These are phyloP conservation scores for Illadopsis cleaveri DNA, from an alignment of 2,113 vertebrate genomes.

Conservation along the genomic window DNA sequence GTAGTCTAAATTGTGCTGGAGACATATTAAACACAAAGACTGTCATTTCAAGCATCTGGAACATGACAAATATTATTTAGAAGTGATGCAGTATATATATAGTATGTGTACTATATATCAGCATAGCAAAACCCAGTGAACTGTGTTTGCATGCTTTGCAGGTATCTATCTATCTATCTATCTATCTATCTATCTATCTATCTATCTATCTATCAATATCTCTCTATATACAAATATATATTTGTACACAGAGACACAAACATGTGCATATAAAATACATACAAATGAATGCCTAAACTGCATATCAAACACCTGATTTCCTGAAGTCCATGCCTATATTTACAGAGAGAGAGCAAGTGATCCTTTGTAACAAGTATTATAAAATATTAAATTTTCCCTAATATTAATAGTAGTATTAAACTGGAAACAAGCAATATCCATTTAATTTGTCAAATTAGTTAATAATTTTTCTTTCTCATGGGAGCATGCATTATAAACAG, in stretches of 20 bases:
- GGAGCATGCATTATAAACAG: neutral
- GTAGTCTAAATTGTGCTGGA: constrained; percentile 78
- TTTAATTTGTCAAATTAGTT: neutral
- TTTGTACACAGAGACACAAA: neutral
- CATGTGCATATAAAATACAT: neutral
- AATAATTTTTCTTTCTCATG: neutral
- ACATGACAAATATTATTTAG: constrained; percentile 74
- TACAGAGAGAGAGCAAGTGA: neutral
- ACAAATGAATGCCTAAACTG: neutral
- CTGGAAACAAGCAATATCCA: neutral
- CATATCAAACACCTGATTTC: neutral
- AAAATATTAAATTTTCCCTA: neutral
- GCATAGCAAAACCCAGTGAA: neutral
- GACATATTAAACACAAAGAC: constrained; percentile 75
- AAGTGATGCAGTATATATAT: neutral
- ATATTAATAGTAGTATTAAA: neutral
- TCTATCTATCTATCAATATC: neutral
- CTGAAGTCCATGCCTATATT: neutral
- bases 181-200: neutral
- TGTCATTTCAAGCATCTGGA: constrained; percentile 76
- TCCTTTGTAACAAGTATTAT: neutral
- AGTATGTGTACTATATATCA: neutral
- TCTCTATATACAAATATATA: neutral
- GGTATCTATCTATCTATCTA: neutral
- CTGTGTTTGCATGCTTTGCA: neutral